A percentile compares a stretch with the other conserved stretches of the same genome.
These are phyloP conservation scores for Equus przewalskii DNA, from an alignment of 2,113 vertebrate species.

Conservation along the genomic window DNA sequence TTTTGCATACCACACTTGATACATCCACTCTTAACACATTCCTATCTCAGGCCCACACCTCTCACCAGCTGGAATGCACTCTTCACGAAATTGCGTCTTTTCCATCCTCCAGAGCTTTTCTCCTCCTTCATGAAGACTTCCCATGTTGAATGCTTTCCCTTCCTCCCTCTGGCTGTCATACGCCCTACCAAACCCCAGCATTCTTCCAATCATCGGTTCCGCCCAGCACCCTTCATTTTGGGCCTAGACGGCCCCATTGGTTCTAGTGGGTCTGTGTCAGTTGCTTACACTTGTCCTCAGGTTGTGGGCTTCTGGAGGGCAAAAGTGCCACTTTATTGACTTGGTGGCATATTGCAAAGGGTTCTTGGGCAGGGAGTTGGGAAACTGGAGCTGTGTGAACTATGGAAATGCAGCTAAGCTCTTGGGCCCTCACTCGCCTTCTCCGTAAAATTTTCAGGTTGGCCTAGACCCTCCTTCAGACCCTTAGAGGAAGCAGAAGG, in stretches of 20 bases:
- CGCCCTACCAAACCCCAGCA: rapidly evolving
- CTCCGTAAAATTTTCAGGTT: not conserved
- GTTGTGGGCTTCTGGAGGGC: not conserved
- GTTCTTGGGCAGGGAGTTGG: not conserved
- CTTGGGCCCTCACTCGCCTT: not conserved
- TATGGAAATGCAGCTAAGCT: rapidly evolving
- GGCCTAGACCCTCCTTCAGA: not conserved
- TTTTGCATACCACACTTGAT: not conserved
- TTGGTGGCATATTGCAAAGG: not conserved
- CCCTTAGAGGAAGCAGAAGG: not conserved
- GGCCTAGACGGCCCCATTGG: rapidly evolving
- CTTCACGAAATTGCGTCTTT: not conserved
- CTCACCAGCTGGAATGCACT: not conserved
- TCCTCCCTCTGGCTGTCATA: rapidly evolving
- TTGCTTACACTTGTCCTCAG: rapidly evolving
- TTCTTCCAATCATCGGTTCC: rapidly evolving
- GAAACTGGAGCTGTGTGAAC: not conserved
- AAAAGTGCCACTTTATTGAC: not conserved
- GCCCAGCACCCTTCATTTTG: not conserved
- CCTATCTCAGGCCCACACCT: not conserved
- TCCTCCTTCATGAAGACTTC: not conserved
- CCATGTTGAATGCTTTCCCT: rapidly evolving
- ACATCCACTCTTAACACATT: not conserved
- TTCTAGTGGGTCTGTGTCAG: not conserved
- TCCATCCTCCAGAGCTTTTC: rapidly evolving